Evolutionary conservation across 2,888 invertebrate genomes (phyloP), one percentile per base, ranked within the genome.

Genomic region (Trissonchulus sp.): DNA sequence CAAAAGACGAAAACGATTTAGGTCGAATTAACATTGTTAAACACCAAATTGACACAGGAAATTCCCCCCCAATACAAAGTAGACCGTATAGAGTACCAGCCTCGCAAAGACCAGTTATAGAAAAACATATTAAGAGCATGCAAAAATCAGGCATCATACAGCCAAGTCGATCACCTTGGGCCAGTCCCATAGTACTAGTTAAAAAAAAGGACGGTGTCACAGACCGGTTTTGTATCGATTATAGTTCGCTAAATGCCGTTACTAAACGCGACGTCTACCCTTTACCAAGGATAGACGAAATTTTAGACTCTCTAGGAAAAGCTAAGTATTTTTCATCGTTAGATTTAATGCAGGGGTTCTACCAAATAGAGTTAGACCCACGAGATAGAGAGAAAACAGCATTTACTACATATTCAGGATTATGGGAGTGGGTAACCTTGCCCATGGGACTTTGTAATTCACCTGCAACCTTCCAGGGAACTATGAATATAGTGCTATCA

Each of bases 401-500:
- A n/a, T 78, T 79, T 60, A 60, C 63, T 1, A 74, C 79, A 8
- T 72, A 74, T 31, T 2, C 23, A 15, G 77, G 79, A 1, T 76
- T 77, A 28, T 79, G 65, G 33, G 75, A 80, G 37, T 79, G 73
- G 68, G 75, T 74, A 8, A 23, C 23, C 23, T 23, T 48, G 8
- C 48, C 48, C 23, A 48, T 48, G 48, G 48, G 23, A 48, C 3
- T 79, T 0, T 74, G 75, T 1, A 78, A 77, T 33, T 75, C 77
- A 34, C 76, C 77, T 31, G 76, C 79, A 0, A 77, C 77, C 3
- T 80, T 79, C 38, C 77, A 79, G 73, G 36, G 77, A 30, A 73
- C 77, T 3, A 74, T 74, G 34, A 34, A 74, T 18, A 3, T 23
- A 15, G 36, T 74, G n/a, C 35, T 74, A 2, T 18, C 8, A 18